Conservation (phyloP, 2,113 vertebrate genomes). For the Holacanthus passer region DNA sequence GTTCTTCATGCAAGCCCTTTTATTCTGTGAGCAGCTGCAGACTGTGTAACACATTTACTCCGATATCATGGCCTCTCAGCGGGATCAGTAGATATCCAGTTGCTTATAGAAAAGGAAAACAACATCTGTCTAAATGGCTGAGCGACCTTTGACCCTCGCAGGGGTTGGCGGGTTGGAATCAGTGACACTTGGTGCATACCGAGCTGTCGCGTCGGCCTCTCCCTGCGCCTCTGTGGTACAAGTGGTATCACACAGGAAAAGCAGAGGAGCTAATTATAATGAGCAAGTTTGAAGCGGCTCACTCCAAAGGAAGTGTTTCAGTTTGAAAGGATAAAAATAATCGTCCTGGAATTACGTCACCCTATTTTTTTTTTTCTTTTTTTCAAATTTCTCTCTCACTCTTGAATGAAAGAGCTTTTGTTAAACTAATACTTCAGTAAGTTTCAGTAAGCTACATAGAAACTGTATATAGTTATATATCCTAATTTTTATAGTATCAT, state of each 20-base stretch:
- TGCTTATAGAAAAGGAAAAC: conserved; percentile 45
- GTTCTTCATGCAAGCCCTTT: conserved; percentile 13
- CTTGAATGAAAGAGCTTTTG: not conserved
- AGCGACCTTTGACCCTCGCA: conserved; percentile 57
- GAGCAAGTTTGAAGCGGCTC: conserved; percentile 2
- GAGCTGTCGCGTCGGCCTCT: conserved; percentile 50
- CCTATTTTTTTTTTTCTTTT: not conserved
- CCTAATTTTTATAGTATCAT: not conserved
- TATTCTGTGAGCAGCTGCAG: conserved; percentile 23
- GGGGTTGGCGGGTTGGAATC: conserved; percentile 45
- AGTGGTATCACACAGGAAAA: conserved; percentile 49
- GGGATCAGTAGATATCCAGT: conserved; percentile 35
- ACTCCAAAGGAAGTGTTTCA: not conserved
- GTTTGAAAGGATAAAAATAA: conserved; percentile 18
- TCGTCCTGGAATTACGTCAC: not conserved
- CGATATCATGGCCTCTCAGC: not conserved
- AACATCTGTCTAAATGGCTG: conserved; percentile 55
- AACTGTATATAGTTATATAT: not conserved
- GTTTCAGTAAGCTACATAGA: not conserved
- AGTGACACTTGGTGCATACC: conserved; percentile 59
- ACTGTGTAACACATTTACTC: not conserved
- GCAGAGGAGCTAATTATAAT: conserved; percentile 53
- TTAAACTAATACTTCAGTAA: not conserved
- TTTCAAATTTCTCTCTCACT: not conserved
- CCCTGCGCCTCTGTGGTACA: conserved; percentile 20